Conservation (phyloP, 2,113 vertebrate species). For the Herpailurus yagouaroundi region DNA sequence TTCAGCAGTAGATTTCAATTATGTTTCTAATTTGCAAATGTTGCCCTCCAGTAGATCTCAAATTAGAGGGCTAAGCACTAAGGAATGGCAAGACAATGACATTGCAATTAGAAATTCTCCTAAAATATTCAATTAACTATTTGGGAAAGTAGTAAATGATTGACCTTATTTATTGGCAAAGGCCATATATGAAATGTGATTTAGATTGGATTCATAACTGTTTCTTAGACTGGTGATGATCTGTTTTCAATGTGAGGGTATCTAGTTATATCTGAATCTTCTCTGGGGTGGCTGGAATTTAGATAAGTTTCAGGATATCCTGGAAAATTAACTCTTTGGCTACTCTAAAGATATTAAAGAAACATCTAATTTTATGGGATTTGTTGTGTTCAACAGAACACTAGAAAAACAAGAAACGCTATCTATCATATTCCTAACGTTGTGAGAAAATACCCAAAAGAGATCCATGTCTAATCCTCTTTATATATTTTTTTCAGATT, state of each 20-base stretch:
- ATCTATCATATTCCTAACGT: neutral
- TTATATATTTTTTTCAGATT: neutral
- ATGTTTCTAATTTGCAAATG: slow-evolving; percentile 78
- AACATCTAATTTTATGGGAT: slow-evolving; percentile 26
- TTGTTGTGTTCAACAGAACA: neutral
- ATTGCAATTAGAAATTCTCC: slow-evolving; percentile 76
- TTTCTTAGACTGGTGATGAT: slow-evolving; percentile 13
- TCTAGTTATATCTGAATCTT: slow-evolving; percentile 19
- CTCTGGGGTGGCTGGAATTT: neutral
- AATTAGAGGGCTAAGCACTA: slow-evolving; percentile 66
- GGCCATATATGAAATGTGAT: slow-evolving; percentile 34
- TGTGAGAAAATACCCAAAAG: neutral
- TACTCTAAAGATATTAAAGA: neutral
- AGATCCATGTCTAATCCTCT: neutral
- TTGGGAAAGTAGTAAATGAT: slow-evolving; percentile 39
- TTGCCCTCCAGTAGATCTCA: slow-evolving; percentile 71
- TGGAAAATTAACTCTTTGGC: slow-evolving; percentile 42
- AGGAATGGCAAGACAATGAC: slow-evolving; percentile 72
- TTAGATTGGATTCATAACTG: slow-evolving; percentile 41
- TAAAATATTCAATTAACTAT: slow-evolving; percentile 73
- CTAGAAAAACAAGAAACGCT: slow-evolving; percentile 31
- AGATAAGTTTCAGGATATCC: neutral
- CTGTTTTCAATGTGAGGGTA: neutral
- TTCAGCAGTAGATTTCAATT: slow-evolving; percentile 75
- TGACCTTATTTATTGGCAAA: slow-evolving; percentile 63